A percentile compares a stretch with the other conserved stretches of the same genome.
Evolutionary conservation across 2,797 vertebrate species (phyloP).

Genomic region (Heliangelus exortis): DNA sequence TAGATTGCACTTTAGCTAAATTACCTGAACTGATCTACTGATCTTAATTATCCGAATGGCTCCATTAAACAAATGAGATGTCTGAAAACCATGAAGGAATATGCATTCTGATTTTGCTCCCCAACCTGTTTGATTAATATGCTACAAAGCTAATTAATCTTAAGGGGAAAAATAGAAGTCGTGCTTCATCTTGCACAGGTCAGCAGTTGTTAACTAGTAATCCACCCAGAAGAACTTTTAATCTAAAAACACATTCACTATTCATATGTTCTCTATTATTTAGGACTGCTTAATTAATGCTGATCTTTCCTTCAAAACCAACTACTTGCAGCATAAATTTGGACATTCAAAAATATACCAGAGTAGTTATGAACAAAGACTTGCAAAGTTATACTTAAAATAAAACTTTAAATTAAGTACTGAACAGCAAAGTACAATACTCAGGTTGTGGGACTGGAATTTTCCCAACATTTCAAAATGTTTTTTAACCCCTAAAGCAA

Average conservation of each 20-base stretch:
- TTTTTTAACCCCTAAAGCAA: neutral
- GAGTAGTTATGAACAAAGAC: neutral
- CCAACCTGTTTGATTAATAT: constrained; percentile 25
- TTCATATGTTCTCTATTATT: neutral
- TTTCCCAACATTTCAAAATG: neutral
- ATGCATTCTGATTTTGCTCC: neutral
- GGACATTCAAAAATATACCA: neutral
- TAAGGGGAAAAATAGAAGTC: neutral
- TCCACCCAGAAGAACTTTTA: neutral
- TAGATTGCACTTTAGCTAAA: constrained; percentile 45
- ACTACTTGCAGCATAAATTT: neutral
- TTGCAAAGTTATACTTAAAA: neutral
- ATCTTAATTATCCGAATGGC: constrained; percentile 58
- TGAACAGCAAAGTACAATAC: neutral
- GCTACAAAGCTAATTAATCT: constrained; percentile 45
- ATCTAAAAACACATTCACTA: neutral
- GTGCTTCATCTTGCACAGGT: neutral
- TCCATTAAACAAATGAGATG: constrained; percentile 53
- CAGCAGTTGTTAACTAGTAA: neutral
- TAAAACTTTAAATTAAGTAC: neutral
- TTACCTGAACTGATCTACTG: constrained; percentile 35
- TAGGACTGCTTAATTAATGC: neutral
- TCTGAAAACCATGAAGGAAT: constrained; percentile 17
- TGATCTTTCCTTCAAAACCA: neutral
- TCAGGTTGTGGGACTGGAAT: neutral